These are phyloP conservation scores for Ciconia stormi DNA, from an alignment of 2,113 vertebrate species.

Conservation along the genomic window DNA sequence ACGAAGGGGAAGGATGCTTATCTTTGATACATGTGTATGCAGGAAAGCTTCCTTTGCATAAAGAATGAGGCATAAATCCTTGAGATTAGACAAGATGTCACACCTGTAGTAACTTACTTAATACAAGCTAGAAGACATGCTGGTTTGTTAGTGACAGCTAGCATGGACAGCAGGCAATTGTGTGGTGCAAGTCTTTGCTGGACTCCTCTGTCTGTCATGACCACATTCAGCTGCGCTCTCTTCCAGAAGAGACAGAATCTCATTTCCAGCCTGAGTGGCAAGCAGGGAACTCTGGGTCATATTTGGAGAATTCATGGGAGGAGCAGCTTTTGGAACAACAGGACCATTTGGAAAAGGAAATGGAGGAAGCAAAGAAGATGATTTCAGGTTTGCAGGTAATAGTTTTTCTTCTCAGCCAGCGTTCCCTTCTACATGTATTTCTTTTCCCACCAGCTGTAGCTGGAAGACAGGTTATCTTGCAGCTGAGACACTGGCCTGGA, in stretches of 20 bases:
- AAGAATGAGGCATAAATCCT: background rate
- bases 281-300: constrained; percentile 69
- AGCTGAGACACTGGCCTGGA: background rate
- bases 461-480: background rate
- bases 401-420: background rate
- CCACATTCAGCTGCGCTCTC: background rate
- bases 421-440: background rate
- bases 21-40: background rate
- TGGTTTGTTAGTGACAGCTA: background rate
- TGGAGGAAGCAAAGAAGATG: constrained; percentile 94
- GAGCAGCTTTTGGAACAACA: constrained; percentile 90
- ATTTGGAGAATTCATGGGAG: constrained; percentile 86
- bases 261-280: constrained; percentile 71
- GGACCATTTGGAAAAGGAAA: constrained; percentile 91
- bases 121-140: background rate
- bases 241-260: constrained; percentile 62
- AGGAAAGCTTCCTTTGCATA: background rate
- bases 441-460: background rate
- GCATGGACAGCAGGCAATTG: background rate
- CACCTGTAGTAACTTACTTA: background rate
- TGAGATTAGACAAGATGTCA: background rate
- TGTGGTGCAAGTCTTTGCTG: background rate
- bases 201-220: background rate
- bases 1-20: background rate
- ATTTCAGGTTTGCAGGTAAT: constrained; percentile 92